Base-by-base conservation (phyloP, 2,797 vertebrate genomes). In the Leptodactylus fallax region DNA sequence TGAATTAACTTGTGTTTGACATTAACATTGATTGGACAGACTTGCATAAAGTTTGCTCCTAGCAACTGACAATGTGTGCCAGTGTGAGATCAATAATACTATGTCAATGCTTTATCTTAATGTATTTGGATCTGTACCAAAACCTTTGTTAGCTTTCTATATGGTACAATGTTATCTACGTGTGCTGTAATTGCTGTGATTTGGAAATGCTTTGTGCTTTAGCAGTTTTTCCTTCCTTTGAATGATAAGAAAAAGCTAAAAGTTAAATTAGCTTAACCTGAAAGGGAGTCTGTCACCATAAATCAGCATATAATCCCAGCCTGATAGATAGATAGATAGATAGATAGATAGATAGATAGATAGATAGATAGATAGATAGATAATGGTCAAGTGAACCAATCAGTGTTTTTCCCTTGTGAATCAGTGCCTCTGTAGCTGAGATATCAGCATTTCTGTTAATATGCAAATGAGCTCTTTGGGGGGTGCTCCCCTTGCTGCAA, bases 111-210 rank as follows among this genome's bases (percentile, higher is more conserved):
- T 78, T 85, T 49, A 84, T 84, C 71, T 77, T 63, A 77, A 78
- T 77, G 45, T 85, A 53, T 63, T 19, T 85, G 58, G 63, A 85
- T 49, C n/a, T 77, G n/a, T 85, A 58, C 74, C 60, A 78, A 85
- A 53, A 19, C 45, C n/a, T 53, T 78, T 78, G n/a, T 76, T 76
- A 74, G 36, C 55, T 47, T 85, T 77, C 36, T n/a, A 53, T 25
- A 7, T 60, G 21, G 45, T 51, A 85, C 36, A 77, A 23, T 47
- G 53, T 76, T 85, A 76, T 85, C 83, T 58, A 60, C 74, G 71
- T 60, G 27, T 61, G 23, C 21, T 69, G 1, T 71, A 83, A 56
- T 55, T 69, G 56, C 53, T 25, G 49, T 23, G 7, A 36, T 72
- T 36, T 71, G 23, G 13, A 6, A 27, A 10, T 25, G 13, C 51